Evolutionary conservation across 2,888 invertebrate genomes (phyloP), one percentile per base, ranked within the genome.

Genomic region (Plusia festucae): DNA sequence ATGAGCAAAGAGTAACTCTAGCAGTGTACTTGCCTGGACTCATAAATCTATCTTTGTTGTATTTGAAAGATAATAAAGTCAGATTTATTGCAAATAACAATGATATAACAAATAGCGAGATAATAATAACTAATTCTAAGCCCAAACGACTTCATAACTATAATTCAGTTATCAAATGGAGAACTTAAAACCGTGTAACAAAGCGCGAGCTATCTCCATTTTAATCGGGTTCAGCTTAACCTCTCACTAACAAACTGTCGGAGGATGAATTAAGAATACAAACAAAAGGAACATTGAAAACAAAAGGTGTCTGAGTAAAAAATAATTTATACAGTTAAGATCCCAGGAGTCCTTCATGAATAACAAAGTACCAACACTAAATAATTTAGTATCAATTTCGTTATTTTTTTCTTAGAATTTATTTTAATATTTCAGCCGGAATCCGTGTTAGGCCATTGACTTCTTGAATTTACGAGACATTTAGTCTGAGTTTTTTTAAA

Each of bases 281-380:
- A 60, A 74, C 49, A 68, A 67, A 72, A 22, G 24, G 13, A 34
- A 51, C 30, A 61, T 34, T 40, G 9, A 60, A 69, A 49, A 49
- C 40, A 72, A 57, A 68, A 65, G 52, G 34, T 60, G 51, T 46
- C 20, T 8, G 13, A 24, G 24, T 56, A 72, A 60, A 57, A 54
- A 51, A 60, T 63, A 53, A 34, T 54, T 30, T 57, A 62, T 46
- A 40, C 51, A 67, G 16, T 53, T 60, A 32, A 60, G 60, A 53
- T 46, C 16, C 55, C 27, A 44, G 27, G 55, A 46, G 44, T 49
- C 8, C 6, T 44, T 60, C 51, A 46, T 53, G 51, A 61, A 59
- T 65, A 59, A 49, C 44, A 30, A 72, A 56, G n/a, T 52, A 44
- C 18, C 16, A 56, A 51, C 52, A 27, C 53, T 58, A 61, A 20